phyloP scores from a whole-genome alignment of 1,140 invertebrate genomes.

The Bombus ignitus region DNA sequence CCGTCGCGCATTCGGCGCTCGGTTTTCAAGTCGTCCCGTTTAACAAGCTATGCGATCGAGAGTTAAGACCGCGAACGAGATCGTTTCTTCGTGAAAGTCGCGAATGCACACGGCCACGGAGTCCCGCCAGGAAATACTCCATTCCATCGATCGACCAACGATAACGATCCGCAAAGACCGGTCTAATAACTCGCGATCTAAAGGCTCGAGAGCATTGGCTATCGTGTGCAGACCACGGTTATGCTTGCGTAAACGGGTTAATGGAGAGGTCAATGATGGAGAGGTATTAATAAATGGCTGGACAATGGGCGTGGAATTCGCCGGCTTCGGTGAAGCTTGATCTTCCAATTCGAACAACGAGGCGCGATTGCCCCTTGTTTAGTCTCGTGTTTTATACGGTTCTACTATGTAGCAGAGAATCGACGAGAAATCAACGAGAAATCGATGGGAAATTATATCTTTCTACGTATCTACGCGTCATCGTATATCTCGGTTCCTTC shows the following conservation, averaged over 20 bases:
- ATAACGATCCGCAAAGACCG: conserved; percentile 55
- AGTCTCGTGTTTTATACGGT: neutral
- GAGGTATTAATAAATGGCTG: conserved; percentile 65
- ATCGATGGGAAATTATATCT: too few species aligned
- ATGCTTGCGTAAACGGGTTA: conserved; percentile 67
- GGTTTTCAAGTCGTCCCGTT: conserved; percentile 56
- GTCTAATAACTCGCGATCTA: conserved; percentile 60
- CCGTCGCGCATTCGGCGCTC: conserved; percentile 40
- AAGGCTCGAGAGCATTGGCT: conserved; percentile 13
- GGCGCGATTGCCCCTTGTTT: conserved; percentile 26
- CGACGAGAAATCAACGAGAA: neutral
- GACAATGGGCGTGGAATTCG: conserved; percentile 64
- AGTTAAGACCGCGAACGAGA: conserved; percentile 67
- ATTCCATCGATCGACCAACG: conserved; percentile 48
- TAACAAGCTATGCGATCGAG: conserved; percentile 65
- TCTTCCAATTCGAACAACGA: conserved; percentile 47
- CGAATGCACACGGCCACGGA: conserved; percentile 29
- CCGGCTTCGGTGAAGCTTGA: conserved; percentile 35
- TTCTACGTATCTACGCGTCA: too few species aligned
- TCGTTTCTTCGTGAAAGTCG: conserved; percentile 67
- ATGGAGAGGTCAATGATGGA: conserved; percentile 66
- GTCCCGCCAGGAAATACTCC: conserved; percentile 55
- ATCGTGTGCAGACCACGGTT: conserved; percentile 23
- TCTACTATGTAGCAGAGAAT: neutral
- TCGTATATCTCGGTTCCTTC: too few species aligned